Conservation (phyloP, 2,888 invertebrate genomes). For the Pyrochroa serraticornis region DNA sequence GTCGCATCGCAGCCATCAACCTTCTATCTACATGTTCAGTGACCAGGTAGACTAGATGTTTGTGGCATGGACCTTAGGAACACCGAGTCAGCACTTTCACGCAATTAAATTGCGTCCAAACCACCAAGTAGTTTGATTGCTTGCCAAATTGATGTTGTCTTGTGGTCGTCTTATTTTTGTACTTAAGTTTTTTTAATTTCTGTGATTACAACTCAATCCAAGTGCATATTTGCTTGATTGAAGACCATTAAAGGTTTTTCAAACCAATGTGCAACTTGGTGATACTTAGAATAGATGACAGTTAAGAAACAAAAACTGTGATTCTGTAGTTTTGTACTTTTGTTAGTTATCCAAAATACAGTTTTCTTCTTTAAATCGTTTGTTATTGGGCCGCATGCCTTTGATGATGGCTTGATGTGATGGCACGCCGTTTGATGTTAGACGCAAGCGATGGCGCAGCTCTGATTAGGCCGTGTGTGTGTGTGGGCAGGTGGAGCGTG, state of each 20-base stretch:
- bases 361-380: background rate
- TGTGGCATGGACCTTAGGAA: constrained; percentile 21
- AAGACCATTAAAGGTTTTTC: too few relatives aligned
- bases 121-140: background rate
- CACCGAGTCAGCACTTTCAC: constrained; percentile 3
- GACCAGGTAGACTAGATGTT: constrained; percentile 35
- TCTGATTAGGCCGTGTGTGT: constrained; percentile 32
- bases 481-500: constrained; percentile 53
- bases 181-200: too few relatives aligned
- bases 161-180: too few relatives aligned
- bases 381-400: background rate
- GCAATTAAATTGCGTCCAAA: background rate
- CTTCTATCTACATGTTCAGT: constrained; percentile 27
- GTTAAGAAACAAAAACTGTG: too few relatives aligned
- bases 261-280: too few relatives aligned
- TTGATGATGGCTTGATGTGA: too few relatives aligned
- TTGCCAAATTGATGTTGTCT: background rate
- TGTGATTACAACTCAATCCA: too few relatives aligned
- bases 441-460: constrained; percentile 15
- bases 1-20: constrained; percentile 30
- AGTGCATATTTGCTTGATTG: too few relatives aligned
- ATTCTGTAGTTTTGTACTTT: background rate
- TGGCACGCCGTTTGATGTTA: constrained; percentile 14
- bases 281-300: background rate
- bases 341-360: background rate